Evolutionary conservation across 2,113 vertebrate species (phyloP), one percentile per base, ranked within the genome.

Genomic region (Holacanthus passer): DNA sequence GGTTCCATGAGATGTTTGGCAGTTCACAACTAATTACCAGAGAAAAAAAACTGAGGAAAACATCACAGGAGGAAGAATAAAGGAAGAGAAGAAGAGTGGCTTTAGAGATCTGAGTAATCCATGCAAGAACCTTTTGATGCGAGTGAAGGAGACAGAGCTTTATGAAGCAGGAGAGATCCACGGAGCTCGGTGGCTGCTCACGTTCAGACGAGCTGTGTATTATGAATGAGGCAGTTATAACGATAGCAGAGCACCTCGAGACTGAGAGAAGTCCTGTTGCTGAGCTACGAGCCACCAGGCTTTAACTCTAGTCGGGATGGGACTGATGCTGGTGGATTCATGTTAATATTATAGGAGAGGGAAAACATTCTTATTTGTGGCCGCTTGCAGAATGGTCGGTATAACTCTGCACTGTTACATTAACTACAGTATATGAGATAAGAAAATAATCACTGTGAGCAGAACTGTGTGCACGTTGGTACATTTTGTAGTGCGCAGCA

Each of bases 161-260:
- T 41, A 31, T 52, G 53, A 47, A 82, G 31, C 53, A 81, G 58
- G 45, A 66, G 39, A 39, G 20, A 73, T 75, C 47, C 13, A 1
- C 12, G 50, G 71, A 67, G 60, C 56, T 87, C 73, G 48, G 84
- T 9, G 59, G 19, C 81, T 80, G 80, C 66, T 87, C 74, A 5
- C 77, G 72, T 59, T 82, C 67, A 78, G 55, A 68, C 1, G 24
- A 75, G 64, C 17, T 74, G 72, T 82, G 83, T 81, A 79, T 89
- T 76, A 87, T 90, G 75, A 90, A 89, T 82, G 77, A 88, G 74
- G 62, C 53, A 5, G 85, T 72, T 79, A 37, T 63, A 85, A 82
- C 83, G 66, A 90, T 41, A 56, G 48, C 73, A 73, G 71, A 19
- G 83, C 62, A 66, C 67, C 73, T 86, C 76, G 5, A 70, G 37